Conservation (phyloP, 2,888 invertebrate species). For the Prostheceraeus crozeri region DNA sequence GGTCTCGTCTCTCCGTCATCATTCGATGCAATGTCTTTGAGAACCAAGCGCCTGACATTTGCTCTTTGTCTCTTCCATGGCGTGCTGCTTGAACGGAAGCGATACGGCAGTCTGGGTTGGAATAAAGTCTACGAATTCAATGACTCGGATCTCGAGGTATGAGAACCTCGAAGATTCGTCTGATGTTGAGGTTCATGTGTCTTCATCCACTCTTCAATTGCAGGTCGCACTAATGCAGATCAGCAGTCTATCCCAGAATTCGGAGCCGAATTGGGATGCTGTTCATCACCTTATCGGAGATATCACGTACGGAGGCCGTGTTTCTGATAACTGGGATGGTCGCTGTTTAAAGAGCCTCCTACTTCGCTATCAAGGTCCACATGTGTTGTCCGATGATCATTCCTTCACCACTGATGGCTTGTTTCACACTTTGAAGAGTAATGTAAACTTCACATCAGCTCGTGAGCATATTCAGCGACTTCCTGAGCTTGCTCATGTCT, state of each 20-base stretch:
- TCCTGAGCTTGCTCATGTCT: constrained; percentile 50
- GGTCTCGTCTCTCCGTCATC: constrained; percentile 49
- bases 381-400: constrained; percentile 7
- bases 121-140: constrained; percentile 57
- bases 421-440: constrained; percentile 43
- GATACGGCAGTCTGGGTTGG: constrained; percentile 56
- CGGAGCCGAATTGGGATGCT: constrained; percentile 48
- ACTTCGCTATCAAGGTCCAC: constrained; percentile 43
- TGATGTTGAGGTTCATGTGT: background rate
- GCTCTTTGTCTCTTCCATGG: constrained; percentile 56
- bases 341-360: constrained; percentile 52
- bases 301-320: constrained; percentile 55
- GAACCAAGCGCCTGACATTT: constrained; percentile 49
- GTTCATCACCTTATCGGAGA: constrained; percentile 54
- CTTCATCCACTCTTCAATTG: constrained; percentile 7
- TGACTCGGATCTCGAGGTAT: constrained; percentile 56
- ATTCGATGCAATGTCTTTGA: constrained; percentile 45
- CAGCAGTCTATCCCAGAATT: background rate
- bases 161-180: background rate
- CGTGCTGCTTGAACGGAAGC: constrained; percentile 55
- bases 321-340: constrained; percentile 56
- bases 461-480: constrained; percentile 47
- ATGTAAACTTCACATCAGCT: constrained; percentile 45
- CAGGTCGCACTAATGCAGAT: constrained; percentile 53
- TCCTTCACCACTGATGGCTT: constrained; percentile 8